Evolutionary conservation across 2,888 invertebrate genomes (phyloP), one percentile per base, ranked within the genome.

Genomic region (Pandemis cinnamomeana): DNA sequence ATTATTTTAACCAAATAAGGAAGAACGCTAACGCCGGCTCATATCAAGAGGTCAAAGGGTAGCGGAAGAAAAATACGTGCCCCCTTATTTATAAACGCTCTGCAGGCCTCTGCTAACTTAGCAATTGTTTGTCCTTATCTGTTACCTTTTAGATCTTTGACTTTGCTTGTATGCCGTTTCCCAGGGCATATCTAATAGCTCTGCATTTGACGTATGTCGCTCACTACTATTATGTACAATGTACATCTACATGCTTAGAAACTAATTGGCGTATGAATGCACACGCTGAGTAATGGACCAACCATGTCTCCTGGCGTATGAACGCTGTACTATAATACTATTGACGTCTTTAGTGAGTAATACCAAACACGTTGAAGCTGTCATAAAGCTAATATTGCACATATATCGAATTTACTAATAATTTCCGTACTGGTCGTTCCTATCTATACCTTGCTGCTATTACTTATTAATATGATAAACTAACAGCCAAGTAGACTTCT

Each of bases 261-360:
- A 77, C 82, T 87, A 87, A 88, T 87, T 86, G 86, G 82, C 53
- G 82, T 79, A 81, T 79, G 82, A 36, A 83, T 83, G 82, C 79
- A 81, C 81, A 81, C 80, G 81, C 78, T 75, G 82, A 81, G 79
- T 87, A 87, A 88, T 87, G 83, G 87, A 82, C 81, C 77, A 75
- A 66, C 78, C 83, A 77, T 86, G 87, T 87, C 79, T 78, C 76
- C 44, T 61, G 63, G 67, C 61, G 72, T 73, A 71, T 75, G 67
- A 71, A 60, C 51, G 67, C 71, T 46, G 68, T 61, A 67, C 15
- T 58, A 46, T 20, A 20, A 7, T 15, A 36, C n/a, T 27, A 71
- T 60, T 61, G 51, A 60, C 10, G 27, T 60, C 44, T 58, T 64
- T 15, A 60, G 66, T 51, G 67, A 55, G 55, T 20, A 55, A 55